These are phyloP conservation scores for Helicoverpa armigera DNA, from an alignment of 1,140 invertebrate species.

Conservation along the genomic window DNA sequence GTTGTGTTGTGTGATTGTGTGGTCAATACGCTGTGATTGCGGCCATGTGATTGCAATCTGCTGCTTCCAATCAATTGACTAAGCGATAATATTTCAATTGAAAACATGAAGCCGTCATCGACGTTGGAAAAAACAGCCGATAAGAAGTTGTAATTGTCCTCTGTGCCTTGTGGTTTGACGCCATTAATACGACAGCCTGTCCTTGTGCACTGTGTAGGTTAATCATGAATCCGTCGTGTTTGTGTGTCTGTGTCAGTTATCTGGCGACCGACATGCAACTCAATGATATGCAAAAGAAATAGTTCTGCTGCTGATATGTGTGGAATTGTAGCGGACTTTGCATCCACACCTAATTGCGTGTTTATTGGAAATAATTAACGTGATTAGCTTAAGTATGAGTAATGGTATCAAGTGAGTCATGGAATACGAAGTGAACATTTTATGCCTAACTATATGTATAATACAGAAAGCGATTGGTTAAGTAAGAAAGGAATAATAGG, in stretches of 20 bases:
- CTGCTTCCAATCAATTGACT: neutral
- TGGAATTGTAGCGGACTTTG: neutral
- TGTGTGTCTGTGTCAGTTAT: neutral
- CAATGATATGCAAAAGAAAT: slow-evolving; percentile 2
- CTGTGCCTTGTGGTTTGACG: neutral
- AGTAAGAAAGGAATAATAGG: no score
- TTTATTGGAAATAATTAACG: neutral
- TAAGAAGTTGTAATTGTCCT: neutral
- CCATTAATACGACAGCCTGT: neutral
- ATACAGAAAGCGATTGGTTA: neutral
- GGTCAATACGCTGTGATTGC: neutral
- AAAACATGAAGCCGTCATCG: neutral
- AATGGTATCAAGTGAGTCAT: slow-evolving; percentile 11
- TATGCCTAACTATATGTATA: neutral
- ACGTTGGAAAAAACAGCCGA: no score
- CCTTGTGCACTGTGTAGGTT: neutral
- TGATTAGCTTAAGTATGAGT: slow-evolving; percentile 1
- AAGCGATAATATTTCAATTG: neutral
- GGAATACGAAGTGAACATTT: neutral
- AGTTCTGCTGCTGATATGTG: neutral
- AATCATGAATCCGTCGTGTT: slow-evolving; percentile 5
- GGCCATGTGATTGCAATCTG: neutral
- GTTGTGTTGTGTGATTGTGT: neutral
- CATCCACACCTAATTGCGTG: neutral
- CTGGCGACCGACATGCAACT: neutral